Evolutionary conservation across 2,113 vertebrate genomes (phyloP).

Genomic region (Cavia porcellus): DNA sequence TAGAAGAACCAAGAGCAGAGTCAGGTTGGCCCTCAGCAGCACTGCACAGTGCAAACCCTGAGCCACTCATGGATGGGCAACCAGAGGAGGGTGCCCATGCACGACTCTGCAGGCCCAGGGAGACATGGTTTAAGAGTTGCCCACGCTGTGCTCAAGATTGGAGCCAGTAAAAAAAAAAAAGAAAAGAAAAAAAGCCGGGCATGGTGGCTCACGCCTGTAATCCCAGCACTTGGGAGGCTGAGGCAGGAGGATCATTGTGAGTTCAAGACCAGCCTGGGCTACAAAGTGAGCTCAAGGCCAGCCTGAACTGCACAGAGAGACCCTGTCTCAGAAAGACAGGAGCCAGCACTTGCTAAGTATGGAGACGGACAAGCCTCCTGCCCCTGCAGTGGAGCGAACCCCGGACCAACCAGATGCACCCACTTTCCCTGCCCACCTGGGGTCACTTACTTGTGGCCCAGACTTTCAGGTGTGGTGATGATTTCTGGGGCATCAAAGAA

Average conservation of each 20-base stretch:
- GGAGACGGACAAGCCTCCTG: too few species aligned
- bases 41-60: neutral
- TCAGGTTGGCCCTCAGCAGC: neutral
- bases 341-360: neutral
- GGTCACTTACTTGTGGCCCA: constrained; percentile 95
- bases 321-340: neutral
- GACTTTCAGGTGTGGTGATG: constrained; percentile 93
- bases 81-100: fast-evolving
- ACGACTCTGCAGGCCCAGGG: neutral
- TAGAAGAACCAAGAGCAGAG: too few species aligned
- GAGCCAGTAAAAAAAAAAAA: neutral
- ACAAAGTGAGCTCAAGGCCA: too few species aligned
- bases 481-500: constrained; percentile 97
- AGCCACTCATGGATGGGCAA: neutral
- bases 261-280: too few species aligned
- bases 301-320: too few species aligned
- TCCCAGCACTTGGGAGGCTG: too few species aligned
- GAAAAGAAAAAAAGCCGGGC: too few species aligned
- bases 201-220: too few species aligned
- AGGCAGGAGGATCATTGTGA: too few species aligned
- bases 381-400: too few species aligned
- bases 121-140: neutral
- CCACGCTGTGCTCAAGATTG: neutral
- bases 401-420: neutral
- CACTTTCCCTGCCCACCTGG: neutral